phyloP scores from a whole-genome alignment of 2,888 invertebrate species.

The Acleris cristana region DNA sequence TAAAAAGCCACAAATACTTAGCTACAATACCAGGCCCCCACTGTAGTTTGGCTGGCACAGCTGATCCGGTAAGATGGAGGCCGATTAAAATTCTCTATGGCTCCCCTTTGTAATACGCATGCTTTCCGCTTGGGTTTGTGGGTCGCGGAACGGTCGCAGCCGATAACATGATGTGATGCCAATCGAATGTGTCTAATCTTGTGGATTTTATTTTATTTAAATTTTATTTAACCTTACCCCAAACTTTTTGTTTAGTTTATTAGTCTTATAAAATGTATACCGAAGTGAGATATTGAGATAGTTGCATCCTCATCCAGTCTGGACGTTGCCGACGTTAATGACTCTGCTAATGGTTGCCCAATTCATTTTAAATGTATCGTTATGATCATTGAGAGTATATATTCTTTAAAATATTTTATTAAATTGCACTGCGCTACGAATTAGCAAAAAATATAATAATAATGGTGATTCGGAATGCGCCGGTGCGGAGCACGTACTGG shows the following conservation, averaged over 20 bases:
- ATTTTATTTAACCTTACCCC: too few species aligned
- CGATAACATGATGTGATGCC: slow-evolving; percentile 61
- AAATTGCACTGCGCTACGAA: slow-evolving; percentile 34
- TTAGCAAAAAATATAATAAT: slow-evolving; percentile 44
- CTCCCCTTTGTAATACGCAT: slow-evolving; percentile 54
- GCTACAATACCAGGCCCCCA: not conserved
- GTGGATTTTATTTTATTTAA: too few species aligned
- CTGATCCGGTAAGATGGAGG: slow-evolving; percentile 43
- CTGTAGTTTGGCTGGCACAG: slow-evolving; percentile 33
- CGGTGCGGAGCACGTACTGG: slow-evolving; percentile 52
- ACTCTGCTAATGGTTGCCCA: slow-evolving; percentile 46
- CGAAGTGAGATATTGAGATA: not conserved
- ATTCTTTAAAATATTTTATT: not conserved
- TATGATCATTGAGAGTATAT: not conserved
- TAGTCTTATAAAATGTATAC: not conserved
- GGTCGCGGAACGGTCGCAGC: slow-evolving; percentile 71
- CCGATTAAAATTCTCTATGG: slow-evolving; percentile 63
- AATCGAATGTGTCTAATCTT: slow-evolving; percentile 51
- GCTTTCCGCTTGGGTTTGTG: slow-evolving; percentile 61
- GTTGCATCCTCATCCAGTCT: not conserved
- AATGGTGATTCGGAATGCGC: slow-evolving; percentile 56
- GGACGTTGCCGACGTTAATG: slow-evolving; percentile 46
- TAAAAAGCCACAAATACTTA: too few species aligned
- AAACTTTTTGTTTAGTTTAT: too few species aligned
- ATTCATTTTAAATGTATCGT: slow-evolving; percentile 24